Base-by-base conservation (phyloP, 2,113 vertebrate genomes). In the Acanthisitta chloris region DNA sequence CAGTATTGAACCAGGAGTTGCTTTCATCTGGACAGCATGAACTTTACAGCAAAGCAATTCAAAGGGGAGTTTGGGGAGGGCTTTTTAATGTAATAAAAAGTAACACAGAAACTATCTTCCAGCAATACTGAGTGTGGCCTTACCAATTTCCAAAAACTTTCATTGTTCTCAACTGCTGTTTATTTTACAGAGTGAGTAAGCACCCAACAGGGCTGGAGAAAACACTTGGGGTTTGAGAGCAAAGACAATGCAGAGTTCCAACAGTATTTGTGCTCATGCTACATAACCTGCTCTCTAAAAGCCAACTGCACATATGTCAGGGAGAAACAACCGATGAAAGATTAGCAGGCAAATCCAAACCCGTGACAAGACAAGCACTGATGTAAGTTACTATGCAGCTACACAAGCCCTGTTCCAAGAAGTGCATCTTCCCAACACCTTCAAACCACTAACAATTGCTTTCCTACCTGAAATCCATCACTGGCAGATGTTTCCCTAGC, bases 41-140 rank as follows among this genome's bases (percentile, higher is more conserved):
- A 45, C 25, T 36, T 64, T 59, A 82, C 8, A 64, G 14, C 49
- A 42, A 4, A 58, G 43, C 16, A 48, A 78, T 8, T 78, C 25
- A 29, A 42, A 34, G 15, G 4, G 9, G 1, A 0, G 20, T 46
- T 43, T n/a, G 29, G 9, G 7, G 5, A 20, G 12, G 3, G 8
- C 14, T 58, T 88, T 76, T 65, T 11, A 4, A 55, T 12, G 2
- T 26, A 59, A 83, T 29, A 66, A 17, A 58, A 61, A 88, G 20
- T 61, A 80, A 64, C 10, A 51, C 16, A 54, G 69, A 86, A 48
- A 14, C 25, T 14, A 90, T 42, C 38, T 46, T 87, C 52, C 62
- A 64, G 33, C 16, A 92, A 55, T 6, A 45, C 10, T 40, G 31
- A 61, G 10, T 4, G 14, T 42, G 52, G 33, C 34, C 25, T 71